Base-by-base conservation (phyloP, 2,113 vertebrate genomes). In the Melanerpes formicivorus region DNA sequence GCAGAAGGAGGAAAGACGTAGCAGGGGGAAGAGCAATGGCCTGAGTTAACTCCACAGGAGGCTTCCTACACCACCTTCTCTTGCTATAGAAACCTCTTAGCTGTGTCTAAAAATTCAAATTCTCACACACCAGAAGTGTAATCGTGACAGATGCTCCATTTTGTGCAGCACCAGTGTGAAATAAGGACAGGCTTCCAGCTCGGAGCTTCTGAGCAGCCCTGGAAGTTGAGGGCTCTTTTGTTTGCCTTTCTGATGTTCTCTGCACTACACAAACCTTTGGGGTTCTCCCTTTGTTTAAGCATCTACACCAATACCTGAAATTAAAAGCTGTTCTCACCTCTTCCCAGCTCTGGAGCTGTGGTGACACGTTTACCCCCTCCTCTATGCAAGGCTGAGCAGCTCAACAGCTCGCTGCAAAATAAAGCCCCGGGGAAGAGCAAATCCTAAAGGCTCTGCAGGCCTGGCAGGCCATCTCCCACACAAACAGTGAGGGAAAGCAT, bases 81-180 rank as follows among this genome's bases (percentile, higher is more conserved):
- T 17, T 27, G 70, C 85, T 77, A 56, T 1, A 93, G 91, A 84
- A 96, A 89, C 76, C 85, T 90, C 85, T 83, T 14, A 29, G 46
- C 90, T 86, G 34, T 7, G 29, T 84, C 90, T 91, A 62, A 87
- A 94, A 96, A 95, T 91, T 88, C 6, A 42, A 75, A 78, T 72
- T 90, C 93, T 91, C 94, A 93, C 91, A 80, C 64, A 48, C 21
- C 76, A 88, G 29, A 95, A 96, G 87, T 88, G 85, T 37, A 70
- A 93, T 17, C 18, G 0, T 63, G 88, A 85, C 94, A 94, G 95
- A 91, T 96, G 91, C 93, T 96, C 91, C 95, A 94, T 96, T 90
- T 96, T 93, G 87, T 93, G 85, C 79, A 90, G 82, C 76, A 66
- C 80, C 70, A 37, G 66, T 90, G 96, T 96, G 86, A 96, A 93